phyloP scores from a whole-genome alignment of 2,888 invertebrate species.

The Caenorhabditis sp. region DNA sequence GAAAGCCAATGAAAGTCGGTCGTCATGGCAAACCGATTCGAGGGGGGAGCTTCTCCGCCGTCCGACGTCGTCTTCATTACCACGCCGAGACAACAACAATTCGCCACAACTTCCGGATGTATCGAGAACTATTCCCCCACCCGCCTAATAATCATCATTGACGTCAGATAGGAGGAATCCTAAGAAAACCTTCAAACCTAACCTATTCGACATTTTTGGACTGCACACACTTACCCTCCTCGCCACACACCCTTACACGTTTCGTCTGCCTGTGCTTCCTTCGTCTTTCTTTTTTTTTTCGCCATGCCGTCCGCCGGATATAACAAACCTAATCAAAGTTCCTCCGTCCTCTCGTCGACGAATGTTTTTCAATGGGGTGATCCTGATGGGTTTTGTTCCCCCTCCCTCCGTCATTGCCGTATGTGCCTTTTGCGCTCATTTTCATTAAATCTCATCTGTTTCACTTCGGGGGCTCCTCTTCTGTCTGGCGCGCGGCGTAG shows the following conservation, averaged over 20 bases:
- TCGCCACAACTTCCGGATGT: conserved; percentile 1
- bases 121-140: not conserved
- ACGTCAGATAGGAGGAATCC: conserved; percentile 17
- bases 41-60: not conserved
- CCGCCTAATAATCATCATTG: conserved; percentile 5
- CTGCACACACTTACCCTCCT: conserved; percentile 8
- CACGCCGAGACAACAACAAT: not conserved
- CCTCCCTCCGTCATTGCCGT: conserved; percentile 17
- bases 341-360: conserved; percentile 28
- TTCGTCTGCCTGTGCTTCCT: conserved; percentile 20
- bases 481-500: no score
- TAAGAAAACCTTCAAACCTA: conserved; percentile 7
- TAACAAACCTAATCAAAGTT: conserved; percentile 61
- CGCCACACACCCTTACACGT: conserved; percentile 15
- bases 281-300: conserved; percentile 12
- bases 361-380: conserved; percentile 25
- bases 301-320: conserved; percentile 27
- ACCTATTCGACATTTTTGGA: conserved; percentile 44
- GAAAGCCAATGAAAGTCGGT: not conserved
- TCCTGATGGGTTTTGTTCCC: conserved; percentile 36
- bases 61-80: not conserved
- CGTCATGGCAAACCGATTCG: not conserved
- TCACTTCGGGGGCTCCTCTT: not conserved
- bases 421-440: not conserved
- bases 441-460: conserved; percentile 7